Evolutionary conservation across 2,113 vertebrate genomes (phyloP).

Genomic region (Tetraodon nigroviridis): DNA sequence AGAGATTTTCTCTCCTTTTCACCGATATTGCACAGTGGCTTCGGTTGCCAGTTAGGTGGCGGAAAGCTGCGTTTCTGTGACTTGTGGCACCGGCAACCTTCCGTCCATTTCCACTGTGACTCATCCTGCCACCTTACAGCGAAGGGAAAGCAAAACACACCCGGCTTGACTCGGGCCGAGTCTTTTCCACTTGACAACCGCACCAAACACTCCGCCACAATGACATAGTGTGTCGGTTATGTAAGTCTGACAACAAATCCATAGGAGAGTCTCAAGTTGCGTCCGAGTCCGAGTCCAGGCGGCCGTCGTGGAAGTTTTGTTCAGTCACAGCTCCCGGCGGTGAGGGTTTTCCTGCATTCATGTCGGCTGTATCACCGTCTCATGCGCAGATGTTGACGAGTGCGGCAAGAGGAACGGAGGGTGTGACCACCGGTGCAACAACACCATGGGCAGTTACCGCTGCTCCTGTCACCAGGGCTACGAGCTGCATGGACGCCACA

Average conservation of each 20-base stretch:
- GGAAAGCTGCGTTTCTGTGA: slow-evolving; percentile 27
- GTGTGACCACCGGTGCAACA: slow-evolving; percentile 86
- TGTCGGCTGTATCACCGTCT: slow-evolving; percentile 21
- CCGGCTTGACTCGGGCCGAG: slow-evolving; percentile 44
- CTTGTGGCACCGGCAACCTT: slow-evolving; percentile 33
- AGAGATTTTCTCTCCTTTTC: no score
- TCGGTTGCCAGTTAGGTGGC: slow-evolving; percentile 1
- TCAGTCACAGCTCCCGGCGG: neutral
- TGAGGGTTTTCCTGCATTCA: slow-evolving; percentile 27
- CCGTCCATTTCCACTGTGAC: slow-evolving; percentile 68
- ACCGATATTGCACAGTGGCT: neutral
- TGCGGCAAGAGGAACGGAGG: slow-evolving; percentile 79
- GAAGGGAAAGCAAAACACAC: slow-evolving; percentile 51
- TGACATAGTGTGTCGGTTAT: slow-evolving; percentile 21
- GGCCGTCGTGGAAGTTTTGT: no score
- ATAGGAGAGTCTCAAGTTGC: slow-evolving; percentile 1
- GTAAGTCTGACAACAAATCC: slow-evolving; percentile 14
- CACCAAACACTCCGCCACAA: slow-evolving; percentile 37
- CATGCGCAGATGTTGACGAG: slow-evolving; percentile 85
- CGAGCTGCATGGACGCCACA: slow-evolving; percentile 68
- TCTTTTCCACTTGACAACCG: slow-evolving; percentile 58
- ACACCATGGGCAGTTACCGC: slow-evolving; percentile 85
- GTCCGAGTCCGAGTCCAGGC: neutral
- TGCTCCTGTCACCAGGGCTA: slow-evolving; percentile 87
- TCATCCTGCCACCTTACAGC: slow-evolving; percentile 61